Evolutionary conservation across 2,113 vertebrate genomes (phyloP).

Genomic region (Abramis brama): DNA sequence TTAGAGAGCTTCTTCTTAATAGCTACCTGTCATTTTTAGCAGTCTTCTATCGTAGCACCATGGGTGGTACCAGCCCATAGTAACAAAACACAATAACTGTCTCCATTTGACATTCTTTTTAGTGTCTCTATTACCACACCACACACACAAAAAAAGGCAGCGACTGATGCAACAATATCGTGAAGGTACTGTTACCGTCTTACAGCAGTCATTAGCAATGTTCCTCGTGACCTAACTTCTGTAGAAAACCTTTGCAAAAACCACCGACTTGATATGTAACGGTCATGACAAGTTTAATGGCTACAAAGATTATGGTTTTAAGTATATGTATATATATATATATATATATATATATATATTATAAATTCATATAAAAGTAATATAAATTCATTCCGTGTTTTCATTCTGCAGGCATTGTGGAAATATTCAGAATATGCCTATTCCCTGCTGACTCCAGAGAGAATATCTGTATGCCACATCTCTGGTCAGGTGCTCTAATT

Average conservation of each 20-base stretch:
- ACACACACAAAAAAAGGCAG: not conserved
- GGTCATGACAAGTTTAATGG: not conserved
- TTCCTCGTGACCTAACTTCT: not conserved
- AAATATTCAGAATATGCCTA: slow-evolving; percentile 44
- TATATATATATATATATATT: too few relatives aligned
- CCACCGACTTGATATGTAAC: not conserved
- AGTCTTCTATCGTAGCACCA: slow-evolving; percentile 61
- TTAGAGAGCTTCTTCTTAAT: slow-evolving; percentile 61
- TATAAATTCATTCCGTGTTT: not conserved
- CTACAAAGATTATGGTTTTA: too few relatives aligned
- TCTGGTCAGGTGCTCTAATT: slow-evolving; percentile 64
- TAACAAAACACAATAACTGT: slow-evolving; percentile 46
- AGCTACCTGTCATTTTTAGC: slow-evolving; percentile 63
- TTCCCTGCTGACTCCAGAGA: slow-evolving; percentile 63
- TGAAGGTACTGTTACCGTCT: not conserved
- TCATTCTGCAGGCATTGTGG: not conserved
- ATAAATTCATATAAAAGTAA: too few relatives aligned
- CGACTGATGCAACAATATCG: not conserved
- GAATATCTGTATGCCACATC: slow-evolving; percentile 70
- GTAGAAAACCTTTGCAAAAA: not conserved
- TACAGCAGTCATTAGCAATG: not conserved
- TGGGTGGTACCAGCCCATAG: slow-evolving; percentile 64
- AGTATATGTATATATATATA: too few relatives aligned
- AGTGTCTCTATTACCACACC: not conserved
- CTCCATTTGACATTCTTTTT: slow-evolving; percentile 33